Evolutionary conservation across 2,113 vertebrate species (phyloP).

Genomic region (Raja brachyura): DNA sequence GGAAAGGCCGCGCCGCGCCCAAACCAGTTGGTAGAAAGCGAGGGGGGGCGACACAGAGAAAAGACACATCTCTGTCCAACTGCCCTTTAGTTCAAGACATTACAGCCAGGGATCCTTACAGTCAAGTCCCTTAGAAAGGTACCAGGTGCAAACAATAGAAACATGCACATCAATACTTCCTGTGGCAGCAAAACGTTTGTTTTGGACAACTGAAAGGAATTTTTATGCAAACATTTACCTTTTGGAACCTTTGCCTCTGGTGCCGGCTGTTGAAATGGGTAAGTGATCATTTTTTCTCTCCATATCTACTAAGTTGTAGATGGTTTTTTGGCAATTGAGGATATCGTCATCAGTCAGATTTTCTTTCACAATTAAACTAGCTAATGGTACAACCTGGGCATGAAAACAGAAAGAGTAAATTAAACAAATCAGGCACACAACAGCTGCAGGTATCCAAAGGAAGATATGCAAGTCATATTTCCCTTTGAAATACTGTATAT

Average conservation of each 20-base stretch:
- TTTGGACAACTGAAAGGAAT: background rate
- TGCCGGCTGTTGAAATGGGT: conserved; percentile 96
- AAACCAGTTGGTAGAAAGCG: no score
- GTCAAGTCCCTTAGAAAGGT: no score
- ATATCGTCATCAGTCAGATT: conserved; percentile 88
- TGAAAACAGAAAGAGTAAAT: conserved; percentile 40
- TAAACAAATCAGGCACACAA: background rate
- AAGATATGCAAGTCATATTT: background rate
- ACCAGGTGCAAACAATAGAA: background rate
- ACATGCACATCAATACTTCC: background rate
- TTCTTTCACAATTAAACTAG: conserved; percentile 92
- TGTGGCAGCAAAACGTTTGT: no score
- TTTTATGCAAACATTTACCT: conserved; percentile 57
- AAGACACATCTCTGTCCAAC: no score
- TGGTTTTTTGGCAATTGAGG: conserved; percentile 92
- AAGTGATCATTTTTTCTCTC: conserved; percentile 95
- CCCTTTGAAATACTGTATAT: background rate
- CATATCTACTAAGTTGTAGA: conserved; percentile 97
- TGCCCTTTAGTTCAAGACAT: no score
- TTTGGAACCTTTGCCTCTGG: conserved; percentile 95
- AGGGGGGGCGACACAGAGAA: no score
- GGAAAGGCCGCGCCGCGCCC: no score
- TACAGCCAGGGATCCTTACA: no score
- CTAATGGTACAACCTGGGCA: conserved; percentile 85
- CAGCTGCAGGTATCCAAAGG: background rate